Base-by-base conservation (phyloP, 2,888 invertebrate species). In the Aleiodes testaceus region DNA sequence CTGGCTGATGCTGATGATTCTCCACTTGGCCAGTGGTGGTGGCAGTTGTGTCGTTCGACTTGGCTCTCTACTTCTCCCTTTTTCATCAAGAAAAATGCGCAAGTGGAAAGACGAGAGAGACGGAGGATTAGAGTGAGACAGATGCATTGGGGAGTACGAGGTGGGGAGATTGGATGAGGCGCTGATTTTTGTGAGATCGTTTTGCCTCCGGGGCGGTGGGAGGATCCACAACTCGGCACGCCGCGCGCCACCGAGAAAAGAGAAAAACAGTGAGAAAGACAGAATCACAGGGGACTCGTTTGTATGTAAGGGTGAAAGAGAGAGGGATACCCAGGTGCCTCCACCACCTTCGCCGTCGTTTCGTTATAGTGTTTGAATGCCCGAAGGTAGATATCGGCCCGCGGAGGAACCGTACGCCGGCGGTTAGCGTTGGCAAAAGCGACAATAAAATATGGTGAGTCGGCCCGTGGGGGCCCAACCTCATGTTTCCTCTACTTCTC, bases 121-220 rank as follows among this genome's bases (percentile, higher is more conserved):
- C 9, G 14, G 14, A 36, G 42, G 42, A 36, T 12, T 18, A 7
- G 26, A 36, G 59, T 14, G n/a, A n/a, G 49, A 44, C 16, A 26
- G 22, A 18, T 1, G 22, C 16, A 16, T 36, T 18, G 14, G 49
- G 18, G 47, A 6, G 36, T 47, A 18, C 16, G 3, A 4, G 20
- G n/a, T 16, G 1, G 59, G 16, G 47, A 61, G 47, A 42, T 59
- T 42, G 71, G 70, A 69, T 61, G 70, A 69, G 83, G 82, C 85
- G 82, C 81, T 82, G 84, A 86, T 86, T 87, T 87, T 86, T 86
- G 85, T 83, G 81, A 85, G 85, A 81, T 81, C 83, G 81, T 49
- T 82, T 82, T 81, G 81, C 80, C 79, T 44, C 26, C 80, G 77
- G 80, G 78, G 74, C 77, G 81, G 81, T 86, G 84, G 87, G 87